phyloP scores from a whole-genome alignment of 2,113 vertebrate species.

The Cephalophus harveyi region DNA sequence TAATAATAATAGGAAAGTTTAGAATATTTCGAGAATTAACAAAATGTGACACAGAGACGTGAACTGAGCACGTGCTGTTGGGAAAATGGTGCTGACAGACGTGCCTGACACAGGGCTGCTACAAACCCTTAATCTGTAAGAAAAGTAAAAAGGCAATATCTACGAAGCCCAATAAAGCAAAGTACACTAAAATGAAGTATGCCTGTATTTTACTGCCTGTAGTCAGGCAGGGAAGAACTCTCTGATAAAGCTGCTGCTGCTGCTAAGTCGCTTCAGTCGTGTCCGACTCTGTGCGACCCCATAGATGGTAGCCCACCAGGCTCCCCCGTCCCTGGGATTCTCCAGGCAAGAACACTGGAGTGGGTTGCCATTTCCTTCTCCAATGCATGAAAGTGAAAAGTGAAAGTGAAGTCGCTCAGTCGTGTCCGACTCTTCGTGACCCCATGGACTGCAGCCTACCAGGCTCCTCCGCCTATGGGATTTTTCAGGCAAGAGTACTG shows the following conservation, averaged over 20 bases:
- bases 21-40: background rate
- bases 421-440: no score
- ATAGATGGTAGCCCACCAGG: no score
- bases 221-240: background rate
- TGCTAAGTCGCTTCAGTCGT: no score
- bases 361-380: no score
- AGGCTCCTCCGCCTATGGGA: no score
- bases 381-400: no score
- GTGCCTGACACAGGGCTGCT: background rate
- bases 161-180: background rate
- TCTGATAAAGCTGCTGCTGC: background rate
- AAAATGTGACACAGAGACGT: background rate
- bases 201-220: background rate
- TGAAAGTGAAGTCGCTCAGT: no score
- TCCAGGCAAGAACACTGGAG: no score
- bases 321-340: no score
- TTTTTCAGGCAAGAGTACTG: no score
- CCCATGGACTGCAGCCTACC: no score
- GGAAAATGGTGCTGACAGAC: background rate
- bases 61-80: background rate
- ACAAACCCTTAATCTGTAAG: background rate
- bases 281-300: no score
- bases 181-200: background rate
- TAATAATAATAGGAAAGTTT: background rate
- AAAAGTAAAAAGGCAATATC: background rate